These are phyloP conservation scores for Lycocorax pyrrhopterus DNA, from an alignment of 2,113 vertebrate species.

Conservation along the genomic window DNA sequence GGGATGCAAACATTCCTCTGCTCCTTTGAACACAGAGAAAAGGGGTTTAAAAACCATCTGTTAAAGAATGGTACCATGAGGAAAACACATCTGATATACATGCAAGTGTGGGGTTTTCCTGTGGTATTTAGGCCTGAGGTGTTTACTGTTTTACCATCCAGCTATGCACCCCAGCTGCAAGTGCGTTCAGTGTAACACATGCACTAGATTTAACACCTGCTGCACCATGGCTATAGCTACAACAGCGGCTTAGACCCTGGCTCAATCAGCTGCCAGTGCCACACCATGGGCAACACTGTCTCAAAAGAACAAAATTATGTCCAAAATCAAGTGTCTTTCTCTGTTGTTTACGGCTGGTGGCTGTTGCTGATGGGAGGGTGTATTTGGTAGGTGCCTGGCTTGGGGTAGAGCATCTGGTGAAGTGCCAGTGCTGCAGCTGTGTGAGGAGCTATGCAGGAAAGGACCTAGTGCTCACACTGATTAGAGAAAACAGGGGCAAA, in stretches of 20 bases:
- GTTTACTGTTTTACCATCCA: conserved; percentile 5
- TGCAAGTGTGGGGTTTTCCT: conserved; percentile 38
- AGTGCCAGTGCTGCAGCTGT: background rate
- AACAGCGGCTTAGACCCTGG: background rate
- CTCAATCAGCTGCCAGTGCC: background rate
- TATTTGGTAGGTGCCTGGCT: background rate
- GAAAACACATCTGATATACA: background rate
- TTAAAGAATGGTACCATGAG: background rate
- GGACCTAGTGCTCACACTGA: background rate
- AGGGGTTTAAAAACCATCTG: background rate
- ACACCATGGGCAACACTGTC: background rate
- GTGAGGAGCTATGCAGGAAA: background rate
- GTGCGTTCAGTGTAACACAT: background rate
- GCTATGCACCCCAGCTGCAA: background rate
- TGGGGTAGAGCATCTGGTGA: background rate
- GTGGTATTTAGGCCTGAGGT: conserved; percentile 51
- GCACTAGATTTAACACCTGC: background rate
- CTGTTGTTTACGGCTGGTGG: background rate
- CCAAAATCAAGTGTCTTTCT: background rate
- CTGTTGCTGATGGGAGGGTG: background rate
- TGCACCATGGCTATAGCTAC: background rate
- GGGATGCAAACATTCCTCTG: conserved; percentile 2
- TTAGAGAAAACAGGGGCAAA: background rate
- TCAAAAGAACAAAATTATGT: background rate
- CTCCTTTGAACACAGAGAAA: conserved; percentile 1